Evolutionary conservation across 2,113 vertebrate species (phyloP).

Genomic region (Astur gentilis): DNA sequence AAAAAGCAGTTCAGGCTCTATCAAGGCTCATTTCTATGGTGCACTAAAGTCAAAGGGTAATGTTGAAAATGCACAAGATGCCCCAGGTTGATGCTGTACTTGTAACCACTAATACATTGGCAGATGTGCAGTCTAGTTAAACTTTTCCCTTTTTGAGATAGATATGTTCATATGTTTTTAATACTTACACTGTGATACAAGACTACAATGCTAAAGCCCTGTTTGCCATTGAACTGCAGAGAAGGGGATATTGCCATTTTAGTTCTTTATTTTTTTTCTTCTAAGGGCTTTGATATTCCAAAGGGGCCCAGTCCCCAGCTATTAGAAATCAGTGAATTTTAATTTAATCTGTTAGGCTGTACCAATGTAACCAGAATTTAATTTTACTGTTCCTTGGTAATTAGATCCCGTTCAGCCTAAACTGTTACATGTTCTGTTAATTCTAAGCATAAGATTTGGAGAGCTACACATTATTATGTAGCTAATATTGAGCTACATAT

Average conservation of each 20-base stretch:
- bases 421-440: background rate
- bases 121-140: background rate
- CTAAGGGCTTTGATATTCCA: background rate
- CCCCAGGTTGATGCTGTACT: background rate
- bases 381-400: background rate
- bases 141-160: background rate
- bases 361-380: background rate
- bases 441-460: background rate
- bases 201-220: background rate
- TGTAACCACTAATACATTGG: background rate
- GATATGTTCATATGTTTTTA: background rate
- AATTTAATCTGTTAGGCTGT: background rate
- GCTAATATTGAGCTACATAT: background rate
- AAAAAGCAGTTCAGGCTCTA: background rate
- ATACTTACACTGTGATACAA: background rate
- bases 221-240: background rate
- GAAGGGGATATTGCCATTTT: background rate
- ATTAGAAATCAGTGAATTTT: background rate
- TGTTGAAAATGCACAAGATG: background rate
- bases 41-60: background rate
- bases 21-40: background rate
- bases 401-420: background rate
- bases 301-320: background rate
- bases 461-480: background rate
- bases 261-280: background rate